Conservation (phyloP, 2,113 vertebrate species). For the Zosterops borbonicus region DNA sequence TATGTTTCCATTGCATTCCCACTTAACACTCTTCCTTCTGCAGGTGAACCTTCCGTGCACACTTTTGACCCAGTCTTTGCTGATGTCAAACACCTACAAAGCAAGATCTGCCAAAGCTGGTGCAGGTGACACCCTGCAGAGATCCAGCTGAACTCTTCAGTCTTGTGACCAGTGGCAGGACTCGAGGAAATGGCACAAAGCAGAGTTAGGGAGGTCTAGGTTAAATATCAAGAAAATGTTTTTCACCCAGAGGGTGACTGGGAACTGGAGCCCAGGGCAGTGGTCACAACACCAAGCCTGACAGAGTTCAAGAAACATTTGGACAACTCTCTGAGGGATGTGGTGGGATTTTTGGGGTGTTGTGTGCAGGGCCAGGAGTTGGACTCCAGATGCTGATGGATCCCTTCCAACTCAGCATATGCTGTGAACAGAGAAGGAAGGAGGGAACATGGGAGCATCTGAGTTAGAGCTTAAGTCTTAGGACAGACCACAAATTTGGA, state of each 20-base stretch:
- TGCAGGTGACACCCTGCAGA: background rate
- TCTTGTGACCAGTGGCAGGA: background rate
- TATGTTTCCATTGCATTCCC: background rate
- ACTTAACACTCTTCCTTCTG: background rate
- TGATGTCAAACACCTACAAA: background rate
- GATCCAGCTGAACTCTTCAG: background rate
- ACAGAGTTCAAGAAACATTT: background rate
- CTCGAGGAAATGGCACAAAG: background rate
- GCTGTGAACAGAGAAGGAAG: background rate
- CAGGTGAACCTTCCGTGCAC: background rate
- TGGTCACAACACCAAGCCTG: background rate
- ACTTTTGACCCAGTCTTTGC: background rate
- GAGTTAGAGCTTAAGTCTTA: background rate
- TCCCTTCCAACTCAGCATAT: background rate
- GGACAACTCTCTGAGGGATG: fast-evolving
- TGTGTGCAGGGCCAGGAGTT: background rate
- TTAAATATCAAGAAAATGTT: background rate
- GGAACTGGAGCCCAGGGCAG: background rate
- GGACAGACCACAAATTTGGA: background rate
- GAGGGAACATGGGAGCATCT: background rate
- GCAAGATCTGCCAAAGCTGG: background rate
- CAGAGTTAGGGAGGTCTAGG: background rate
- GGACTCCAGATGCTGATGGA: background rate
- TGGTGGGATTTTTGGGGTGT: background rate
- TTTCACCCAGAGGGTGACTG: background rate